These are phyloP conservation scores for Porites evermanni DNA, from an alignment of 92 coral and sea anemone genomes.

Conservation along the genomic window DNA sequence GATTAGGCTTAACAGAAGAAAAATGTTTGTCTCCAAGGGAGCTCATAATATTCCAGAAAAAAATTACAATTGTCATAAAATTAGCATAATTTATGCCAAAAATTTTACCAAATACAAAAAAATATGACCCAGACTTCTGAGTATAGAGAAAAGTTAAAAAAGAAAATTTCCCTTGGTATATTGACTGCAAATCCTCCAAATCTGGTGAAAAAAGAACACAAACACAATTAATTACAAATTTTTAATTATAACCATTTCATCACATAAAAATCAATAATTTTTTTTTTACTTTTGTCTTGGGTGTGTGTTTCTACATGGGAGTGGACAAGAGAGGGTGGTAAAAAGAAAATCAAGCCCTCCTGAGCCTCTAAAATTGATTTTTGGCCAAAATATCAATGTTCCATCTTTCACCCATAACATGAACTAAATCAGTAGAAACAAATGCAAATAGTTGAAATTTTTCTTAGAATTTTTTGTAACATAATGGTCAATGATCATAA, in stretches of 20 bases:
- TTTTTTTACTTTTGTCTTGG: background rate
- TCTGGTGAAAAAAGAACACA: slow-evolving; percentile 6
- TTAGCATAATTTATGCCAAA: no score
- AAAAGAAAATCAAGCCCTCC: background rate
- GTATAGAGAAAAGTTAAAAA: background rate
- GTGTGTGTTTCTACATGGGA: slow-evolving; percentile 6
- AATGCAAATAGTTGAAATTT: no score
- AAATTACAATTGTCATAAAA: background rate
- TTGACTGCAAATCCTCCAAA: slow-evolving; percentile 10
- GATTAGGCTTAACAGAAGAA: slow-evolving; percentile 6
- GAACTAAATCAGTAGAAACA: no score
- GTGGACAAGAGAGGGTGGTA: background rate
- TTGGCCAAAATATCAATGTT: background rate
- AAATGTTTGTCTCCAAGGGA: background rate
- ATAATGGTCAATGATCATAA: background rate
- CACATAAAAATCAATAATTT: background rate
- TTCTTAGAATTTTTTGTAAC: no score
- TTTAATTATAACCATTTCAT: background rate
- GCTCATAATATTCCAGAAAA: background rate
- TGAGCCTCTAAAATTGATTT: background rate
- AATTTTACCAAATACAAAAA: no score
- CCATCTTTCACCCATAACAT: background rate
- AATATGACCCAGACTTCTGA: no score
- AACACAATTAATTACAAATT: background rate
- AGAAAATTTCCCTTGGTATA: background rate